Percentiles rank a stretch among this genome's conserved stretches.
Evolutionary conservation across 2,797 vertebrate species (phyloP).

Genomic region (Poecile montanus): DNA sequence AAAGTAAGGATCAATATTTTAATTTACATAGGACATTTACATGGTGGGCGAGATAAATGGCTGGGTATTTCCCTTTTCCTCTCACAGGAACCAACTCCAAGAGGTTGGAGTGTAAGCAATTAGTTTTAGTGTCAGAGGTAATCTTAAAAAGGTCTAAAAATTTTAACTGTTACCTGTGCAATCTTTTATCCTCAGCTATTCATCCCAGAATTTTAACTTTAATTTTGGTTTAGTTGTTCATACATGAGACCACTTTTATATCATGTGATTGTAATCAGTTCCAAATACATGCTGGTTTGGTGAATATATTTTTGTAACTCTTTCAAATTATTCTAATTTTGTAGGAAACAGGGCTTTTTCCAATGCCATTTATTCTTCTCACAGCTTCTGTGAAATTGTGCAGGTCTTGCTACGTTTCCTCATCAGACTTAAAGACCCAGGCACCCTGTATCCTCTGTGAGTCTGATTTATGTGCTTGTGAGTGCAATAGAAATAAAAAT

Average conservation of each 20-base stretch:
- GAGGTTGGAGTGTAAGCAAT: background rate
- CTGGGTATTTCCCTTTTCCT: conserved; percentile 13
- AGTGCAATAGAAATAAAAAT: background rate
- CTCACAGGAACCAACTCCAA: background rate
- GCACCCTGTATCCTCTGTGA: background rate
- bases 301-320: background rate
- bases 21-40: conserved; percentile 39
- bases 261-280: background rate
- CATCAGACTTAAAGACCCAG: background rate
- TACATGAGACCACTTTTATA: background rate
- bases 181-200: background rate
- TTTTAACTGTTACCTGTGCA: background rate
- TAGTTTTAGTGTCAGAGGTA: conserved; percentile 15
- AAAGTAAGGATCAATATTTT: conserved; percentile 42
- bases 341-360: accelerated
- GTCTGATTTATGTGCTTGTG: background rate
- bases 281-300: background rate
- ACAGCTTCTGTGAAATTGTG: background rate
- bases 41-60: conserved; percentile 20
- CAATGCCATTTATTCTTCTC: background rate
- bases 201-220: background rate
- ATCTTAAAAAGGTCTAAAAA: background rate
- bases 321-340: background rate
- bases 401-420: accelerated
- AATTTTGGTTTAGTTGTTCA: background rate